Evolutionary conservation across 2,113 vertebrate genomes (phyloP).

Genomic region (Steatornis caripensis): DNA sequence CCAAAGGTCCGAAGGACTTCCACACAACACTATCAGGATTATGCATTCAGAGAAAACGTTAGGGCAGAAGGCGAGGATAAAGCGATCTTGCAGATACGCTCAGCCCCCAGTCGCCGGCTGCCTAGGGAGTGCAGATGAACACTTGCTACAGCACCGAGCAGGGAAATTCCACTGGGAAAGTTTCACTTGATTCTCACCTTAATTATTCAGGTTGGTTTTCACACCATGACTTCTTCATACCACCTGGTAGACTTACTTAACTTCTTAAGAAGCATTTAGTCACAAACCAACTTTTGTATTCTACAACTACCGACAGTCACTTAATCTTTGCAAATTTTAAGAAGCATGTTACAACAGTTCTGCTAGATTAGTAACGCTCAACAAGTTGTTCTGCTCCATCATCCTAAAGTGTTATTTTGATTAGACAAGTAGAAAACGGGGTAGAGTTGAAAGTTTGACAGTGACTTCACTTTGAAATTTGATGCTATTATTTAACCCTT

Average conservation of each 20-base stretch:
- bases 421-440: background rate
- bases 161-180: background rate
- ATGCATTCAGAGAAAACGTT: rapidly evolving
- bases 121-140: background rate
- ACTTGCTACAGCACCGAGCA: background rate
- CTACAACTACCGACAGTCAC: background rate
- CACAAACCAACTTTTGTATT: background rate
- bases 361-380: background rate
- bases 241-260: background rate
- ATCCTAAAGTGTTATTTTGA: background rate
- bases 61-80: background rate
- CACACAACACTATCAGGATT: rapidly evolving
- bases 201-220: background rate
- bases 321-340: background rate
- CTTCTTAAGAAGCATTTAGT: background rate
- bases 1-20: background rate
- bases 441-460: background rate
- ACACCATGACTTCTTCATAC: background rate
- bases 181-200: background rate
- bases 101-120: background rate
- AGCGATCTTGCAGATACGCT: background rate
- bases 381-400: background rate
- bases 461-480: background rate
- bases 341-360: background rate
- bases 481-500: background rate